Evolutionary conservation across 2,113 vertebrate genomes (phyloP).

Genomic region (Australoheros scitulus): DNA sequence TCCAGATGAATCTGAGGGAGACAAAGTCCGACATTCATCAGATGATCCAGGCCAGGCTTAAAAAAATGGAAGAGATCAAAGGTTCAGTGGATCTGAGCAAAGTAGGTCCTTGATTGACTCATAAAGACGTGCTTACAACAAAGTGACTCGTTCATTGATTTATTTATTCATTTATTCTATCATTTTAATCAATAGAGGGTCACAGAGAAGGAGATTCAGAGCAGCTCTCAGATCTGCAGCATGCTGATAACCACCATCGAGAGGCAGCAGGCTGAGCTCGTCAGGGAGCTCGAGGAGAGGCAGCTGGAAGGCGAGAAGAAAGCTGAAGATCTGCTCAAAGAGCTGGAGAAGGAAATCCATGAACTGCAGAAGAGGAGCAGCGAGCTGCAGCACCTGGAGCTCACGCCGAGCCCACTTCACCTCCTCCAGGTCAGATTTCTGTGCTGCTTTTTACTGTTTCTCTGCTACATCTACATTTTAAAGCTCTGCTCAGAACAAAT

Average conservation of each 20-base stretch:
- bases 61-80: conserved; percentile 48
- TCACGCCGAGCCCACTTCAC: conserved; percentile 44
- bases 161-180: neutral
- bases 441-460: neutral
- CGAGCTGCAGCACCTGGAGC: conserved; percentile 59
- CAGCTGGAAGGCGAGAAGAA: conserved; percentile 22
- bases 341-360: conserved; percentile 55
- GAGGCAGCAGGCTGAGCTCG: conserved; percentile 16
- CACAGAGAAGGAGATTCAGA: conserved; percentile 45
- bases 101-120: conserved; percentile 33
- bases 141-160: accelerated
- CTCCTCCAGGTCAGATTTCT: conserved; percentile 62
- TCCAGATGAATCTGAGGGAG: conserved; percentile 35
- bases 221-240: conserved; percentile 8
- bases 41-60: conserved; percentile 49
- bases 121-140: neutral
- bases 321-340: conserved; percentile 17
- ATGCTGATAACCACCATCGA: conserved; percentile 28
- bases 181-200: conserved; percentile 23
- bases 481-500: neutral
- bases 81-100: conserved; percentile 28
- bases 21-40: conserved; percentile 31
- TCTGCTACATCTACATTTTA: neutral
- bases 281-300: conserved; percentile 38
- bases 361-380: conserved; percentile 37